Base-by-base conservation (phyloP, 2,888 invertebrate species). In the Leucozona laternaria region DNA sequence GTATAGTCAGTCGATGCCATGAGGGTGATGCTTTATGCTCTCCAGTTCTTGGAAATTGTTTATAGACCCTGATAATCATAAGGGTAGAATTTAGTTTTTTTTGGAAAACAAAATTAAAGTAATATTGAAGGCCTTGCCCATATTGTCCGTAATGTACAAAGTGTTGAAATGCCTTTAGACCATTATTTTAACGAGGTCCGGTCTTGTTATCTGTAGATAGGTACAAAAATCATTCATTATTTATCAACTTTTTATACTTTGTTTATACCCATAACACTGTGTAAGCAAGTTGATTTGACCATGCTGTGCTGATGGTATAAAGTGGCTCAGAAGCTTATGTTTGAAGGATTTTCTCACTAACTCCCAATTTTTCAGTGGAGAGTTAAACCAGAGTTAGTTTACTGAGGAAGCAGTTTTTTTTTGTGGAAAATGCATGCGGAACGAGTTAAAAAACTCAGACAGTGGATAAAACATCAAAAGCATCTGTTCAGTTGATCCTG, bases 21-120 rank as follows among this genome's bases (percentile, higher is more conserved):
- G 43, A 45, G 48, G 50, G 68, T 37, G 37, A 53, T 68, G 68
- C 68, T 68, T 50, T 17, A 20, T 20, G 20, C 60, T 15, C 22
- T 64, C 25, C 62, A 43, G 31, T 48, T 48, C 48, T 28, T 3
- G 45, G 25, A 45, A 45, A 66, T 66, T 45, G 10, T 25, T 43
- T 62, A 62, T n/a, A 66, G 17, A 31, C 20, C 48, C 48, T 60
- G n/a, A 43, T 66, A 34, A 20, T 48, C 64, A 48, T 20, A 45
- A 17, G 45, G 45, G 6, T 43, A 4, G 8, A 37, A 58, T 58
- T 58, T n/a, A n/a, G 10, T 34, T 34, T 8, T 58, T 58, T 57
- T 10, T 4, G 0, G 4, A 2, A 50, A 50, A 2, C 0, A 57
- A 31, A 57, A 31, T 34, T 28, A 13, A 58, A 58, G 20, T 37